A percentile compares a stretch with the other conserved stretches of the same genome.
phyloP scores from a whole-genome alignment of 37 sponge, comb jelly and placozoan genomes.

The Mnemiopsis leidyi region DNA sequence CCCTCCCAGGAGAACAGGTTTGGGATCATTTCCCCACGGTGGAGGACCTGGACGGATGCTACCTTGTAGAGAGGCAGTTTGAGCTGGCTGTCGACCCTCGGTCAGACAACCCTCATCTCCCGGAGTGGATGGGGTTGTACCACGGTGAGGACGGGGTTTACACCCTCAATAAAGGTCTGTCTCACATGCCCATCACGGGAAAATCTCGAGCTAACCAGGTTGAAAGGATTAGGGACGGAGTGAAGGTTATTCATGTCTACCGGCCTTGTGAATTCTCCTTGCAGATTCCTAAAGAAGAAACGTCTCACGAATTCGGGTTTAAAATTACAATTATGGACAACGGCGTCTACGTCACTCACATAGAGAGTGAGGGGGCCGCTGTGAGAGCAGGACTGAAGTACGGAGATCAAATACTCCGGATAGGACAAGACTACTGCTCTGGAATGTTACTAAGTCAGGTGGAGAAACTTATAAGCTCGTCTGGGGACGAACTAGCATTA shows the following conservation, averaged over 20 bases:
- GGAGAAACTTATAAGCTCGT: neutral
- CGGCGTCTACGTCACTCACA: neutral
- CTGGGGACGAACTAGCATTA: neutral
- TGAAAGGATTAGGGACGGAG: neutral
- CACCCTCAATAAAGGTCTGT: constrained; percentile 23
- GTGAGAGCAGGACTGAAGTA: constrained; percentile 7
- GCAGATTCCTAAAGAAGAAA: neutral
- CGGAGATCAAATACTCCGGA: constrained; percentile 8
- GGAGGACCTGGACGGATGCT: constrained; percentile 10
- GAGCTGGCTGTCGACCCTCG: constrained; percentile 14
- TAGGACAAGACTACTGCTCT: constrained; percentile 19
- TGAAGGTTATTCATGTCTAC: neutral
- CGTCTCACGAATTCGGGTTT: neutral
- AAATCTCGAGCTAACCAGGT: constrained; percentile 3
- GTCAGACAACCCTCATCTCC: neutral
- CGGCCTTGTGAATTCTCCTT: neutral
- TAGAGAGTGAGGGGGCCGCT: neutral
- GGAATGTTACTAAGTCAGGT: neutral
- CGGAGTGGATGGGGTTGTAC: constrained; percentile 12
- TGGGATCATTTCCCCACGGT: constrained; percentile 11
- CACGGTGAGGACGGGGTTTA: constrained; percentile 34
- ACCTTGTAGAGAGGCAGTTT: neutral
- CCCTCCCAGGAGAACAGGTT: neutral
- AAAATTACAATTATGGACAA: neutral
- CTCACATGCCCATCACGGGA: neutral